These are phyloP conservation scores for Spea hammondii DNA, from an alignment of 2,797 vertebrate genomes.

Conservation along the genomic window DNA sequence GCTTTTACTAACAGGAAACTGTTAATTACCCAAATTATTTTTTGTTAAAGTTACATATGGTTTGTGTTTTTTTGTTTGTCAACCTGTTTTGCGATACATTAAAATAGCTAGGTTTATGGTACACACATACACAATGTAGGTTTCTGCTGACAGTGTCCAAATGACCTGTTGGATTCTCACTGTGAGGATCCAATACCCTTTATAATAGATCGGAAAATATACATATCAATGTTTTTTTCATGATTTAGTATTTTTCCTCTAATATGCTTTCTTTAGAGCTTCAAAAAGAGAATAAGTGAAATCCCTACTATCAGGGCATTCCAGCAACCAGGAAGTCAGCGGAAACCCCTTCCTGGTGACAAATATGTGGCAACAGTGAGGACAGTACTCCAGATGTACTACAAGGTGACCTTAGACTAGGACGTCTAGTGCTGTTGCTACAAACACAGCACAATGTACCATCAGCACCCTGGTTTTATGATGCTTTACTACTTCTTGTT, in stretches of 20 bases:
- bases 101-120: no score
- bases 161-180: neutral
- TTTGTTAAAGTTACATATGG: no score
- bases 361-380: constrained; percentile 56
- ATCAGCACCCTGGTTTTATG: no score
- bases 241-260: neutral
- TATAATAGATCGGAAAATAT: no score
- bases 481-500: neutral
- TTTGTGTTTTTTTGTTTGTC: no score
- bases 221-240: no score
- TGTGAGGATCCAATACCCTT: no score
- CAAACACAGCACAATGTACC: no score
- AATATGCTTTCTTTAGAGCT: constrained; percentile 66
- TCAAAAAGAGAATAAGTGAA: constrained; percentile 74
- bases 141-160: neutral
- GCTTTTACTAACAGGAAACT: no score
- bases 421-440: neutral
- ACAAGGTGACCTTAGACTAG: constrained; percentile 1
- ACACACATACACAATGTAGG: neutral
- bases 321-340: constrained; percentile 81
- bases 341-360: constrained; percentile 66
- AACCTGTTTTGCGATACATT: no score
- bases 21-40: no score
- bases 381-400: constrained; percentile 59
- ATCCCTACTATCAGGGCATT: constrained; percentile 76